phyloP scores from a whole-genome alignment of 1,140 invertebrate species.

The Drosophila yakuba region DNA sequence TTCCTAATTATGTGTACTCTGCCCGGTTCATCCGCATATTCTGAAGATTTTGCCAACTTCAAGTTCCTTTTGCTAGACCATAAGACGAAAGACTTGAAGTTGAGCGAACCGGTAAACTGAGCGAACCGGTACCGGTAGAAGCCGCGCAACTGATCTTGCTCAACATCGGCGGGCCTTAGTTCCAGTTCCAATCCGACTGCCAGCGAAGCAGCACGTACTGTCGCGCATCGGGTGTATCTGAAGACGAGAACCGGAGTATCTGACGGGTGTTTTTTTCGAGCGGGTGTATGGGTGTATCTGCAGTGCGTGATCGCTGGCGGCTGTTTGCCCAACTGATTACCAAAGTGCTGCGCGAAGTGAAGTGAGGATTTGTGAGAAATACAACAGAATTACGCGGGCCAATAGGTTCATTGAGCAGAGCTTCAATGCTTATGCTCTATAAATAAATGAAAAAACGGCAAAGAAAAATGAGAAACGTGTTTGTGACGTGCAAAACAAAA shows the following conservation, averaged over 20 bases:
- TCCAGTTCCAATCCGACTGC: conserved; percentile 26
- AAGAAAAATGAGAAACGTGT: conserved; percentile 57
- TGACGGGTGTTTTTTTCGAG: conserved; percentile 7
- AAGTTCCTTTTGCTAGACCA: too few species aligned
- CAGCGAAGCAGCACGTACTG: conserved; percentile 9
- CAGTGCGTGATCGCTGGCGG: conserved; percentile 44
- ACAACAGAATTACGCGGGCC: conserved; percentile 14
- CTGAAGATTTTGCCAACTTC: too few species aligned
- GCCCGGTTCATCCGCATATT: too few species aligned
- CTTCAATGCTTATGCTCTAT: conserved; percentile 39
- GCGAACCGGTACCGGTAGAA: too few species aligned
- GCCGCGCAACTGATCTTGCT: conserved; percentile 45
- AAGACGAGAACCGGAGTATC: conserved; percentile 11
- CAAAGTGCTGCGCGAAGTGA: conserved; percentile 64
- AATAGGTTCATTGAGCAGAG: conserved; percentile 75
- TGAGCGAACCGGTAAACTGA: too few species aligned
- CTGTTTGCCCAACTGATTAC: conserved; percentile 75
- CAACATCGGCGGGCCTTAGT: conserved; percentile 14
- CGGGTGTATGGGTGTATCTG: conserved; percentile 43
- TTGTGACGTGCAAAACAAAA: conserved; percentile 61
- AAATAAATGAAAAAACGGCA: conserved; percentile 56
- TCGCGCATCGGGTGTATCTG: conserved; percentile 10
- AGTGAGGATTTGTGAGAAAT: conserved; percentile 60
- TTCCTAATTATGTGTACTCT: too few species aligned
- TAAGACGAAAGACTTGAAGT: too few species aligned